Evolutionary conservation across 2,113 vertebrate species (phyloP).

Genomic region (Pogona vitticeps): DNA sequence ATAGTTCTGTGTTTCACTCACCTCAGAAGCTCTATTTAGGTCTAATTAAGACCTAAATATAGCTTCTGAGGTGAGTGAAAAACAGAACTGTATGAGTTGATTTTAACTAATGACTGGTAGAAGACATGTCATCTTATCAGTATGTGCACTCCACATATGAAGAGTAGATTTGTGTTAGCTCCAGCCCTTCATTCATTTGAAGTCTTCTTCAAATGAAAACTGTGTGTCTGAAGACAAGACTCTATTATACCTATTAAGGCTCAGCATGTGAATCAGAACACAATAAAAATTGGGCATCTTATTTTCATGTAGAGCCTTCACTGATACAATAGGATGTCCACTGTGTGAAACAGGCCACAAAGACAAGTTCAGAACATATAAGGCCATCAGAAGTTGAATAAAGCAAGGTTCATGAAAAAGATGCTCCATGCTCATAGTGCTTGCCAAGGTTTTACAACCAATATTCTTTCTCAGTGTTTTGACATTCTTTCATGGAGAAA

Average conservation of each 20-base stretch:
- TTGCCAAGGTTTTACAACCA: too few species aligned
- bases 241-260: too few species aligned
- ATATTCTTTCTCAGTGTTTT: too few species aligned
- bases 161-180: too few species aligned
- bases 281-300: too few species aligned
- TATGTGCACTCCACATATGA: too few species aligned
- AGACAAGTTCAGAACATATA: neutral
- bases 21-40: neutral
- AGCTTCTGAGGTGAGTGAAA: neutral
- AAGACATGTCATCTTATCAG: neutral
- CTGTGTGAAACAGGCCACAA: neutral
- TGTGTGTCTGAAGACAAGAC: neutral
- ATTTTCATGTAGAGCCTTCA: too few species aligned
- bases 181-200: too few species aligned
- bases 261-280: too few species aligned
- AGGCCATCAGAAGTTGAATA: neutral
- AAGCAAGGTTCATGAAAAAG: neutral
- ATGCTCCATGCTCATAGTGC: neutral
- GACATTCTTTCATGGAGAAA: too few species aligned
- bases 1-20: neutral
- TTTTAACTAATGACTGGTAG: constrained; percentile 15
- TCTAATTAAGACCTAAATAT: too few species aligned
- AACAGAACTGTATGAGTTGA: neutral
- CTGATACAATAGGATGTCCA: too few species aligned
- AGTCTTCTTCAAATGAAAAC: neutral